Evolutionary conservation across 1,140 invertebrate species (phyloP), one percentile per base, ranked within the genome.

Genomic region (Drosophila obscura): DNA sequence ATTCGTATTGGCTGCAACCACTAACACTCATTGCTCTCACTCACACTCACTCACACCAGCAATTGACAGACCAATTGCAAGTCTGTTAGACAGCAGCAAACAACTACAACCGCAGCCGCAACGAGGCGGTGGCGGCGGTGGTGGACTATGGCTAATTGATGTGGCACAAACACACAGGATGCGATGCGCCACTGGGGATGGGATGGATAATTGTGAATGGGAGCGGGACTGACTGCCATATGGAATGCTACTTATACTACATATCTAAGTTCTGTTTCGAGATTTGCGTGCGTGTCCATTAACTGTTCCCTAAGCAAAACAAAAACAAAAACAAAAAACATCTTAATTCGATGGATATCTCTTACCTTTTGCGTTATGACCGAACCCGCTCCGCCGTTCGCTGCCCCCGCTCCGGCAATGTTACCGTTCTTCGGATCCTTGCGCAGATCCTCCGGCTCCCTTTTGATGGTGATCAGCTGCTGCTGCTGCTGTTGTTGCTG

Each of bases 371-470:
- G 90, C 74, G 82, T 83, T 77, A 83, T 84, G 66, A 80, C 82
- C 46, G 83, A 74, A 15, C 78, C 77, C 48, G 57, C 59, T 50
- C 73, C 59, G 51, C 73, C 78, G 52, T 79, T 81, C 8, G 80
- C 68, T 5, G 71, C 49, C 43, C 57, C 46, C 19, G 67, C 52
- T 50, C 57, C 74, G 60, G 63, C 65, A 60, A 73, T 73, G 60
- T 50, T 85, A 60, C 71, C 82, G 64, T 88, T 91, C 63, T 92
- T 92, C 28, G 91, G 91, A 77, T 92, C 91, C 80, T 91, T 92
- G 69, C 91, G 91, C 66, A 92, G 66, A 73, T 92, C 91, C 84
- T 92, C 91, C 60, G 91, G 91, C 65, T 92, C 91, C 59, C 91
- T 87, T 76, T 92, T 92, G 78, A 92, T 91, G 77, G 76, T 91